Evolutionary conservation across 64 coral and sea anemone species (phyloP).

Genomic region (Stichodactyla helianthus): DNA sequence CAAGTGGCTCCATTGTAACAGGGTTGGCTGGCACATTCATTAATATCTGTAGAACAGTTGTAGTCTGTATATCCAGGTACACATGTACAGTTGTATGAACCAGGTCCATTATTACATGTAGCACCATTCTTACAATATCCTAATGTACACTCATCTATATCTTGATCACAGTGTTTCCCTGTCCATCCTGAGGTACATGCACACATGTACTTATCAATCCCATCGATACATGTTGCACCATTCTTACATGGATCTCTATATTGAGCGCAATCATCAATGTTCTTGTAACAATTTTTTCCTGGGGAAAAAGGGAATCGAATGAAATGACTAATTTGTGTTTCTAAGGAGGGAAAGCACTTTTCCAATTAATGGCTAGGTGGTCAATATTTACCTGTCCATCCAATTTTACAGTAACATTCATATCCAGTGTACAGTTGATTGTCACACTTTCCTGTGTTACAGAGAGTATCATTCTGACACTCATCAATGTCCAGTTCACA

Average conservation of each 20-base stretch:
- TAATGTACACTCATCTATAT: constrained; percentile 70
- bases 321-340: neutral
- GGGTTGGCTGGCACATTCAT: constrained; percentile 54
- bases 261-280: constrained; percentile 37
- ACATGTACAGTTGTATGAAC: constrained; percentile 64
- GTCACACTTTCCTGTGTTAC: neutral
- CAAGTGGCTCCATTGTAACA: constrained; percentile 54
- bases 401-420: neutral
- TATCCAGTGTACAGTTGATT: neutral
- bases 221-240: constrained; percentile 50
- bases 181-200: constrained; percentile 59
- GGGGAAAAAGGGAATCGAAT: neutral
- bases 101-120: constrained; percentile 51
- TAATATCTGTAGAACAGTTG: constrained; percentile 81
- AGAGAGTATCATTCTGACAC: constrained; percentile 27
- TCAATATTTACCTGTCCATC: neutral
- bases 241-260: constrained; percentile 46
- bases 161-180: constrained; percentile 39
- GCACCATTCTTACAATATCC: constrained; percentile 68
- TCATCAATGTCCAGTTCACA: constrained; percentile 57
- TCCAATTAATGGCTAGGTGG: neutral
- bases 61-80: constrained; percentile 60
- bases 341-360: too few relatives aligned
- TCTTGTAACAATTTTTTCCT: constrained; percentile 29
- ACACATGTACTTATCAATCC: constrained; percentile 19